Percentiles rank a stretch among this genome's conserved stretches.
Evolutionary conservation across 2,888 invertebrate genomes (phyloP).

Genomic region (Pristionchus arcanus): DNA sequence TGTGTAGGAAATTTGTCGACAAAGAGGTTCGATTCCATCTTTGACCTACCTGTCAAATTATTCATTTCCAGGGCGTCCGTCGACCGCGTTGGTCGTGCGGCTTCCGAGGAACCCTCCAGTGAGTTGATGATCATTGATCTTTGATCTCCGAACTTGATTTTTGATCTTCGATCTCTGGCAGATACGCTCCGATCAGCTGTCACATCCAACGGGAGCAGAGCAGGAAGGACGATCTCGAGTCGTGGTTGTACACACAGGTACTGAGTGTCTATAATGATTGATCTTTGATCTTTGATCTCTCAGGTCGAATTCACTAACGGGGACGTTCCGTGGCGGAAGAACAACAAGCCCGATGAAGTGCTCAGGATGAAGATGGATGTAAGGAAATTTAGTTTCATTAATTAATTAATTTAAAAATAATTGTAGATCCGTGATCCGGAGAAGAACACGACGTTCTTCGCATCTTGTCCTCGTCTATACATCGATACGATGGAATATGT

Average conservation of each 20-base stretch:
- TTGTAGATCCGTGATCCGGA: conserved; percentile 3
- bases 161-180: not conserved
- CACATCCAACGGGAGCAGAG: conserved; percentile 68
- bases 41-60: not conserved
- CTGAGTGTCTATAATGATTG: not conserved
- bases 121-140: conserved; percentile 55
- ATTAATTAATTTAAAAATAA: not conserved
- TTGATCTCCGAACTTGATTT: not conserved
- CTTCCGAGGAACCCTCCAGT: conserved; percentile 64
- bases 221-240: conserved; percentile 74
- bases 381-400: not conserved
- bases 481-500: conserved; percentile 60
- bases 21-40: conserved; percentile 19
- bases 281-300: conserved; percentile 43
- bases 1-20: conserved; percentile 61
- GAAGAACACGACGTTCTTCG: conserved; percentile 41
- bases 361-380: conserved; percentile 59
- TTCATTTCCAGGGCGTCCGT: conserved; percentile 42
- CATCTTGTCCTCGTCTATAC: conserved; percentile 70
- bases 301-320: conserved; percentile 71
- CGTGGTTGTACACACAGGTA: conserved; percentile 68
- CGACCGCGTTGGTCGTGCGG: conserved; percentile 63
- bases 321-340: conserved; percentile 69
- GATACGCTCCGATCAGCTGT: conserved; percentile 62
- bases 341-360: conserved; percentile 61